Evolutionary conservation across 2,888 invertebrate species (phyloP), one percentile per base, ranked within the genome.

Genomic region (Therioaphis trifolii): DNA sequence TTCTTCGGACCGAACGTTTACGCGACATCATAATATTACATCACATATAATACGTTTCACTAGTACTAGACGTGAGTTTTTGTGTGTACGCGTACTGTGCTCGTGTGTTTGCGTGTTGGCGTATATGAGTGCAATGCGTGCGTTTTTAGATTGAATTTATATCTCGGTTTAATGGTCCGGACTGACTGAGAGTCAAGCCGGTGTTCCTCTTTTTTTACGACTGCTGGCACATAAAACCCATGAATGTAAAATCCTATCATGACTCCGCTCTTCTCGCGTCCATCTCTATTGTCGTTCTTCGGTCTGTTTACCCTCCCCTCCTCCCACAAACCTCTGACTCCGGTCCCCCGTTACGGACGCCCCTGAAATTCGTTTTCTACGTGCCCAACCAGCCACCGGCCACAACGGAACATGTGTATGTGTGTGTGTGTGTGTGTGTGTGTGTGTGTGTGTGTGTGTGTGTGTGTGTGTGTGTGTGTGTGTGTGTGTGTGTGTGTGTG

Each of bases 151-250:
- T 82, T 82, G 74, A 63, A 82, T 82, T 82, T 82, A 63, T 74
- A 82, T 52, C 63, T 72, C 24, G 24, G 61, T 82, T 82, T 82
- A 82, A 82, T 74, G 63, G 46, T n/a, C 12, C 7, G 63, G 27
- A 40, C 52, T 72, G 63, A 43, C 74, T 72, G 74, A 74, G 52
- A 72, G 61, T 63, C 72, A 63, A 82, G 82, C 72, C 82, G 61
- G 80, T 40, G 82, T 74, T 52, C 5, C 21, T 46, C 46, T 61
- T 63, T 80, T 74, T 80, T 82, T 82, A 82, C 74, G 82, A 82
- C 82, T n/a, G 52, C 24, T 9, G 12, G 63, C 72, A 46, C 82
- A 72, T 82, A 82, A 82, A 82, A 74, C 24, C 35, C 63, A 7
- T 14, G 35, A 63, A 82, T 82, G 63, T 66, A 63, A 74, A 74